phyloP scores from a whole-genome alignment of 2,797 vertebrate genomes.

The Alca torda region DNA sequence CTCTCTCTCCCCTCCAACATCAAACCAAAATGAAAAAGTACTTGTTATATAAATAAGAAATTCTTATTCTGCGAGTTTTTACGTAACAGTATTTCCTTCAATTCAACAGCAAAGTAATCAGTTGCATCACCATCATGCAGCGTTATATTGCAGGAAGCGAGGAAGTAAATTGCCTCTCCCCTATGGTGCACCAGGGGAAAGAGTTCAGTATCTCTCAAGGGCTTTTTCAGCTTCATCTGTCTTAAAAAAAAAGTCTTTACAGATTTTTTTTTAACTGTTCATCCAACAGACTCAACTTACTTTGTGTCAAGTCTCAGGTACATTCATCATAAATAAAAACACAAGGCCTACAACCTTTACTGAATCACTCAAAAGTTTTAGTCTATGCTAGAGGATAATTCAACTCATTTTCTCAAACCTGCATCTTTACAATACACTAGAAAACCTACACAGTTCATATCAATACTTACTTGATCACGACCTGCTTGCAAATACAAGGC shows the following conservation, averaged over 20 bases:
- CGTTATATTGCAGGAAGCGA: neutral
- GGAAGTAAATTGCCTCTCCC: neutral
- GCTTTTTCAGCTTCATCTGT: neutral
- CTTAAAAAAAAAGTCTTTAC: neutral
- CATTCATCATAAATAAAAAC: neutral
- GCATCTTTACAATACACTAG: neutral
- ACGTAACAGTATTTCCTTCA: neutral
- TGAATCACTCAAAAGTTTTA: neutral
- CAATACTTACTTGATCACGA: neutral
- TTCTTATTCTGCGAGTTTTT: neutral
- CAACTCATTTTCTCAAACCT: neutral
- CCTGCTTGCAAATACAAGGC: neutral
- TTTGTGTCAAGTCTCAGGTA: neutral
- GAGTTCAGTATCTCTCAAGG: neutral
- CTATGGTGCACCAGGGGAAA: neutral
- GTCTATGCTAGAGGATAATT: neutral
- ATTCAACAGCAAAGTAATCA: slow-evolving; percentile 36
- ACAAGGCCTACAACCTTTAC: neutral
- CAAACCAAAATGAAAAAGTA: neutral
- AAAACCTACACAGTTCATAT: neutral
- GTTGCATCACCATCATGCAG: neutral
- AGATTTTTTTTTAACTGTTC: neutral
- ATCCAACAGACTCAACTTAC: neutral
- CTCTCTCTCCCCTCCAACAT: neutral
- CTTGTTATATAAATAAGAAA: neutral